A percentile compares a stretch with the other conserved stretches of the same genome.
Evolutionary conservation across 1,140 invertebrate genomes (phyloP).

Genomic region (Chrysoperla carnea): DNA sequence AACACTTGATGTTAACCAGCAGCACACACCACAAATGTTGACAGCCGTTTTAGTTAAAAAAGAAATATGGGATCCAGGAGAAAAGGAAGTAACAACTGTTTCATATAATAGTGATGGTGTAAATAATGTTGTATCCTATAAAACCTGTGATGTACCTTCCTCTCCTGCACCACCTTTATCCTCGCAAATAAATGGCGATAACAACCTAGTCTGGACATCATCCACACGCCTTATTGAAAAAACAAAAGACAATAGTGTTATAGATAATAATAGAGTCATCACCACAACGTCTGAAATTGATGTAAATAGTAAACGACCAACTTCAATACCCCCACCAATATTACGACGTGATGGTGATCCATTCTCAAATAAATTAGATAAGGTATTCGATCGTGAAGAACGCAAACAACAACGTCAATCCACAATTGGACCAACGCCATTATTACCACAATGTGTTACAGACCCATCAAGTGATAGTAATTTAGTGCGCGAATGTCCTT

Average conservation of each 20-base stretch:
- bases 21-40: conserved; percentile 7
- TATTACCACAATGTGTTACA: background rate
- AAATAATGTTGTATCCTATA: conserved; percentile 11
- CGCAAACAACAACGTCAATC: conserved; percentile 26
- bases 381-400: conserved; percentile 54
- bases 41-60: conserved; percentile 29
- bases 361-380: conserved; percentile 51
- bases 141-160: conserved; percentile 17
- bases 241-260: conserved; percentile 15
- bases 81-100: conserved; percentile 13
- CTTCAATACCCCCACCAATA: background rate
- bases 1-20: conserved; percentile 7
- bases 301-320: background rate
- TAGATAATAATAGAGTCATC: conserved; percentile 26
- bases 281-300: conserved; percentile 9
- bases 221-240: conserved; percentile 19
- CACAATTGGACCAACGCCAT: conserved; percentile 2
- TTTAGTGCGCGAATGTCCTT: conserved; percentile 24
- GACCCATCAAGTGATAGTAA: conserved; percentile 14
- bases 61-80: conserved; percentile 43
- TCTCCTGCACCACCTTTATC: background rate
- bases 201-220: conserved; percentile 31
- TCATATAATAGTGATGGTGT: conserved; percentile 3
- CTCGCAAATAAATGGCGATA: background rate
- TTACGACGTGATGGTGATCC: conserved; percentile 31